Evolutionary conservation across 2,113 vertebrate genomes (phyloP).

Genomic region (Lycaon pictus): DNA sequence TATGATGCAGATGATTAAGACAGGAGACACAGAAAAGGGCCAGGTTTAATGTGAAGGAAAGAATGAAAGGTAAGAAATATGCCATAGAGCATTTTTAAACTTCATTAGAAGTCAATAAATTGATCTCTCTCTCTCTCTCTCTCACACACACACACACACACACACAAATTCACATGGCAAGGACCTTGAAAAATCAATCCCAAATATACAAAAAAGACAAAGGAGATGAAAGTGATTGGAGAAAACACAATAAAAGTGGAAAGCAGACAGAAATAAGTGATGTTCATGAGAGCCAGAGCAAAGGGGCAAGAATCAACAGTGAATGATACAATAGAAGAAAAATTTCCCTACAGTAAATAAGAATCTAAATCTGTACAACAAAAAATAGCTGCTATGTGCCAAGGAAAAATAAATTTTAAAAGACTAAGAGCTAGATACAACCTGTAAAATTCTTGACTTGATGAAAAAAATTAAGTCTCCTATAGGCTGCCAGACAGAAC

Average conservation of each 20-base stretch:
- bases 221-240: neutral
- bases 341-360: neutral
- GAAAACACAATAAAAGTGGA: neutral
- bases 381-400: neutral
- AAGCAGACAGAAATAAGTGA: neutral
- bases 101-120: neutral
- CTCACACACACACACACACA: neutral
- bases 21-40: neutral
- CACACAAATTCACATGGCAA: neutral
- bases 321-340: slow-evolving; percentile 15
- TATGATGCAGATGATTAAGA: neutral
- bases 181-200: neutral
- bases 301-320: neutral
- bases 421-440: neutral
- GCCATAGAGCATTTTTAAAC: neutral
- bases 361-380: neutral
- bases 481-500: neutral
- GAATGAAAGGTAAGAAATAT: neutral
- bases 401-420: neutral
- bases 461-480: neutral
- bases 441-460: neutral
- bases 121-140: neutral
- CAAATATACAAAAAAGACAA: neutral
- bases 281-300: neutral
- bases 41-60: neutral